Evolutionary conservation across 2,888 invertebrate species (phyloP), one percentile per base, ranked within the genome.

Genomic region (Temnothorax rugatulus): DNA sequence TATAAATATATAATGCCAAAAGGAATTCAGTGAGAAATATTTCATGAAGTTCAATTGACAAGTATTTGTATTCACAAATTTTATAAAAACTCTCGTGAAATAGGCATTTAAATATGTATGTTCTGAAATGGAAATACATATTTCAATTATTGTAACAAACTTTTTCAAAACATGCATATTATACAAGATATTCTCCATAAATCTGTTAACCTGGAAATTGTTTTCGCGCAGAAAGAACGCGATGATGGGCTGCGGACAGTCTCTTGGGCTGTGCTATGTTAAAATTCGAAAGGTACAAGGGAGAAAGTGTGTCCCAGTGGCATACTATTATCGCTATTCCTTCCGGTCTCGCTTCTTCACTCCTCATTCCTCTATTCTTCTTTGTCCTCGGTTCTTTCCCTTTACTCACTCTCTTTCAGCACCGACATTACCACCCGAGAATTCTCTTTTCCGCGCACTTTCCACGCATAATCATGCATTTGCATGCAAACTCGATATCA

Each of bases 401-500:
- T 86, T 87, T 44, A 71, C 11, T 83, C 69, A 52, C 66, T 38
- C 61, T 63, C 69, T 69, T 79, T 75, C 75, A 64, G 38, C 83
- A 79, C 71, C 82, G 82, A 76, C 85, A 79, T 79, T 81, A 59
- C 81, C 66, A 69, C 79, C 63, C 83, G 68, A 84, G 85, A 47
- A 86, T 84, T 83, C 89, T 86, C 88, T 79, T 87, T 89, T 88
- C 85, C 88, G 79, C 86, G 74, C 85, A 86, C 88, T 87, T 89
- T 86, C 79, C 87, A 86, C 89, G 93, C 94, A 95, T 96, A 96
- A 95, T 95, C 95, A 95, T 95, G 95, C 95, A 96, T 96, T 96
- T 95, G 95, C 95, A 96, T 96, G 95, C 95, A 95, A 96, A 96
- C 95, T 95, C 95, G 95, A 95, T 94, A 95, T 95, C 94, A 94